Percentiles rank a stretch among this genome's conserved stretches.
Evolutionary conservation across 2,797 vertebrate species (phyloP).

Genomic region (Eulemur coronatus): DNA sequence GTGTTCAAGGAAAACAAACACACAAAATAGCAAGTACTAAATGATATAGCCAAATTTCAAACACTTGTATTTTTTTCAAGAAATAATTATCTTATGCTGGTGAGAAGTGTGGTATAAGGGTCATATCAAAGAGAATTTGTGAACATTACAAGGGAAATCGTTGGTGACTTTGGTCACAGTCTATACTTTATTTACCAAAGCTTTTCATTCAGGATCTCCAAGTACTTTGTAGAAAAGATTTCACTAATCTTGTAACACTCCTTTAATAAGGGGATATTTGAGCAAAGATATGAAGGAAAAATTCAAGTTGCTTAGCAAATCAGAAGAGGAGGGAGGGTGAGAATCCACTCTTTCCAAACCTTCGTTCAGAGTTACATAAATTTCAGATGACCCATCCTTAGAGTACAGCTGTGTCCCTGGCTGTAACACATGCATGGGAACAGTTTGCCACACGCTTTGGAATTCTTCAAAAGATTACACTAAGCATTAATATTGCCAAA

Average conservation of each 20-base stretch:
- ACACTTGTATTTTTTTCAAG: background rate
- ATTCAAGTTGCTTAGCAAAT: background rate
- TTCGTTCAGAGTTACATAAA: background rate
- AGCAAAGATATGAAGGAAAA: background rate
- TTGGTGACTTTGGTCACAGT: background rate
- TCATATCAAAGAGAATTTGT: background rate
- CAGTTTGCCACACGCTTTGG: background rate
- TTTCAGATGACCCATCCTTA: background rate
- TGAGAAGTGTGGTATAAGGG: background rate
- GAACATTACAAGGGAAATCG: background rate
- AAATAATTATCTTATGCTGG: background rate
- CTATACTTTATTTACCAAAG: background rate
- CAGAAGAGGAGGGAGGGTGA: background rate
- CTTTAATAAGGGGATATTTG: background rate
- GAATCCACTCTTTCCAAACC: background rate
- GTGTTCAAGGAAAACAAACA: background rate
- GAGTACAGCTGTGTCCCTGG: background rate
- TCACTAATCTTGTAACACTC: background rate
- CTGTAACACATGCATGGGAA: background rate
- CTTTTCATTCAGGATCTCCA: background rate
- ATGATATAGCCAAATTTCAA: background rate
- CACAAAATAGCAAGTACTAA: background rate
- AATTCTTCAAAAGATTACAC: background rate
- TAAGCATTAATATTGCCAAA: slow-evolving; percentile 3
- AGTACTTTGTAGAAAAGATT: background rate